These are phyloP conservation scores for Sebastes glaucus DNA, from an alignment of 2,797 vertebrate species.

Conservation along the genomic window DNA sequence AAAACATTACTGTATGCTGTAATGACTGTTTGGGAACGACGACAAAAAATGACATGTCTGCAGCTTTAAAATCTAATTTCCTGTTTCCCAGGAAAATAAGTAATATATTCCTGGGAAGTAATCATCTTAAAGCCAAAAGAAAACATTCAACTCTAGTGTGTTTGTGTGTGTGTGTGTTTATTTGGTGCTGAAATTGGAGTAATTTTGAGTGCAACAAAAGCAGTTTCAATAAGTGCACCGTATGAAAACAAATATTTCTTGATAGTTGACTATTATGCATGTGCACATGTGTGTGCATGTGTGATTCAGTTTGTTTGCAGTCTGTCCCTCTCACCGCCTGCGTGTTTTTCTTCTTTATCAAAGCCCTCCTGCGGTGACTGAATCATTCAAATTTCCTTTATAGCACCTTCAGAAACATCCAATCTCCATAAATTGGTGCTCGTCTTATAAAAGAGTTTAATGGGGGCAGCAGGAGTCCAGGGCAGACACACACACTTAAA, in stretches of 20 bases:
- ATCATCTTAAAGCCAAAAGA: slow-evolving; percentile 5
- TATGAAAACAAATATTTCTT: not conserved
- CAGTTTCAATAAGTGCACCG: not conserved
- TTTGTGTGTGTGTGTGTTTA: not conserved
- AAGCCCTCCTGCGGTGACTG: slow-evolving; percentile 17
- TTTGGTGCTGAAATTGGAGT: not conserved
- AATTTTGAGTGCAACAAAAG: slow-evolving; percentile 16
- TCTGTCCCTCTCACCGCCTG: not conserved
- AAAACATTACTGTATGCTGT: not conserved
- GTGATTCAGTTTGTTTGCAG: not conserved
- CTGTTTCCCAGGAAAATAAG: slow-evolving; percentile 23
- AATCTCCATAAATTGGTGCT: slow-evolving; percentile 19
- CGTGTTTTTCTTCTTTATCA: slow-evolving; percentile 6
- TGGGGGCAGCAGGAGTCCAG: not conserved
- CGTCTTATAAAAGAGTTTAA: slow-evolving; percentile 10
- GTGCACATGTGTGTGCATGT: not conserved
- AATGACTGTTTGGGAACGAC: not conserved
- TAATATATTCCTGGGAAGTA: slow-evolving; percentile 3
- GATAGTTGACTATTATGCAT: not conserved
- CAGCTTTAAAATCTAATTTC: slow-evolving; percentile 47
- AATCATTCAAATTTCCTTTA: slow-evolving; percentile 22
- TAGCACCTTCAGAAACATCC: not conserved
- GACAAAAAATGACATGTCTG: slow-evolving; percentile 10
- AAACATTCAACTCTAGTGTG: slow-evolving; percentile 8
- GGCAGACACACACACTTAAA: not conserved